Evolutionary conservation across 1,140 invertebrate species (phyloP), one percentile per base, ranked within the genome.

Genomic region (Chironomus tepperi): DNA sequence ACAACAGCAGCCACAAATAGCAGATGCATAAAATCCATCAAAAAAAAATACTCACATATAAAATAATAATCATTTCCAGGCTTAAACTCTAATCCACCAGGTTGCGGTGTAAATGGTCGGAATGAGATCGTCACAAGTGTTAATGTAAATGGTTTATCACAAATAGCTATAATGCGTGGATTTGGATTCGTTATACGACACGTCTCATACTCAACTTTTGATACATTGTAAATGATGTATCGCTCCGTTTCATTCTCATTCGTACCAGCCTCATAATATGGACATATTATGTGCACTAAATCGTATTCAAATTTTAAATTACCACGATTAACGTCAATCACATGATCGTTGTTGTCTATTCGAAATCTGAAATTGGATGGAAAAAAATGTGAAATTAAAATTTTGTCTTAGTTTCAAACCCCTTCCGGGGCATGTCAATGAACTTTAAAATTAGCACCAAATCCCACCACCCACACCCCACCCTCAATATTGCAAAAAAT

Each of bases 61-160:
- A 97, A 97, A 83, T 96, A 97, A 83, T 97, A 97, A 83, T 97
- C 94, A 81, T 95, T 93, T 75, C 95, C 95, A 76, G 95, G 94
- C 78, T 93, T 88, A 84, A 97, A 97, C 84, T 97, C 95, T 78
- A 97, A 86, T 73, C 95, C 95, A 77, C 94, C 94, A 74, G 95
- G 95, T 85, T 96, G 94, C 47, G 95, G 95, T 78, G 94, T 96
- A 84, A 97, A 97, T 80, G 95, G 94, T 83, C 95, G 88, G 86
- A 97, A 97, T 76, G 95, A 97, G 82, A 97, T 96, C 74, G 95
- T 97, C 87, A 97, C 96, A 85, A 95, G 97, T 92, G 95, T 94
- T 79, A 94, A 86, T 84, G 93, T 95, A 84, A 93, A 89, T 74
- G 95, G 95, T 82, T 97, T 96, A 87, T 97, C 93, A 89, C 95